Conservation (phyloP, 2,797 vertebrate genomes). For the Semaprochilodus insignis region DNA sequence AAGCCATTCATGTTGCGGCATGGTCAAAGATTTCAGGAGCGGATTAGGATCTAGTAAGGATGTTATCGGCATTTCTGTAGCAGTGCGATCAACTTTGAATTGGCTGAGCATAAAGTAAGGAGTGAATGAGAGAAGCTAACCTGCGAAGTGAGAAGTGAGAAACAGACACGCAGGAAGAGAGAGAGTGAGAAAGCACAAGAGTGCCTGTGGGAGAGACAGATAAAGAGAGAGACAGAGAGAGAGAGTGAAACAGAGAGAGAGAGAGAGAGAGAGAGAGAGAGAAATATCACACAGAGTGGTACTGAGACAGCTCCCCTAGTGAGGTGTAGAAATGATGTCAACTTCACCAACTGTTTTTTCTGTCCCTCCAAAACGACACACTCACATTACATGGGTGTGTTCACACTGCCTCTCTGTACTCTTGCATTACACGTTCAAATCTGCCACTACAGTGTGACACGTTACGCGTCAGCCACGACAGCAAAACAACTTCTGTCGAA, state of each 20-base stretch:
- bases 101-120: neutral
- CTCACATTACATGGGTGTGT: constrained; percentile 8
- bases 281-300: constrained; percentile 31
- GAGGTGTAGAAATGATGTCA: constrained; percentile 19
- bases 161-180: constrained; percentile 1
- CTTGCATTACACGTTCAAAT: constrained; percentile 2
- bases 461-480: neutral
- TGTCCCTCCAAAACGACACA: constrained; percentile 13
- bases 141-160: neutral
- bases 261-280: constrained; percentile 38
- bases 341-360: neutral
- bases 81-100: constrained; percentile 2
- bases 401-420: constrained; percentile 23
- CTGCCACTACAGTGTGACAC: constrained; percentile 4
- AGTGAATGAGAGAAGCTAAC: constrained; percentile 8
- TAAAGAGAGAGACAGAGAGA: too few species aligned
- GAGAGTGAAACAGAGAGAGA: neutral
- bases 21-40: neutral
- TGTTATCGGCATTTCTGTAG: neutral
- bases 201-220: neutral
- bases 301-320: neutral
- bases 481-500: constrained; percentile 7
- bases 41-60: neutral
- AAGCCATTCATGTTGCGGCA: neutral
- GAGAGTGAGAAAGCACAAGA: constrained; percentile 12